phyloP scores from a whole-genome alignment of 2,113 vertebrate species.

The Cygnus buccinator region DNA sequence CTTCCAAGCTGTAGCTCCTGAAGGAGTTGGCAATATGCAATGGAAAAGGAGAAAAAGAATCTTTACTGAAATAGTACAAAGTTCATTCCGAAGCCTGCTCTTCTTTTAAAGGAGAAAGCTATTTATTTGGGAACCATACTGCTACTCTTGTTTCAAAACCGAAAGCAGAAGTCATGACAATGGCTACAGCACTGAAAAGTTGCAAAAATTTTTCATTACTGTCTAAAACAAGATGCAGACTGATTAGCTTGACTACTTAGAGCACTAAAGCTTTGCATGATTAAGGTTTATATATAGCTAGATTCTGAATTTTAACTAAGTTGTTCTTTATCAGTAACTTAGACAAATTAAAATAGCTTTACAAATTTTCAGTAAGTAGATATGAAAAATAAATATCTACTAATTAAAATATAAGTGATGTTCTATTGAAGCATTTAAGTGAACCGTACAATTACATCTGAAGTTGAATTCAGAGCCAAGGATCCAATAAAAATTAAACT shows the following conservation, averaged over 20 bases:
- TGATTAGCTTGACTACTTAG: background rate
- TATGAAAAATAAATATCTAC: background rate
- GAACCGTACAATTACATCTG: background rate
- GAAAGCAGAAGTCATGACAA: slow-evolving; percentile 32
- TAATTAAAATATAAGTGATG: background rate
- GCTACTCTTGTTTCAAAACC: background rate
- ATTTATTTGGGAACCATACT: background rate
- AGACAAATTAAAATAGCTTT: background rate
- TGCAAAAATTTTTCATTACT: background rate
- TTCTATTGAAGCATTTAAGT: background rate
- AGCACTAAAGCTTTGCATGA: background rate
- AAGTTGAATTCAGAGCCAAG: background rate
- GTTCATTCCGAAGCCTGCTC: background rate
- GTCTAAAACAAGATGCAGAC: background rate
- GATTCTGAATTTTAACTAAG: background rate
- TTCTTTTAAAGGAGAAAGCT: slow-evolving; percentile 1
- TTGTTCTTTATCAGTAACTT: background rate
- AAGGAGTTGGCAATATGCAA: slow-evolving; percentile 21
- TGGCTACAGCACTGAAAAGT: background rate
- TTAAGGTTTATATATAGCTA: background rate
- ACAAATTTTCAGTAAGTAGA: background rate
- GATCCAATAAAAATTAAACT: background rate
- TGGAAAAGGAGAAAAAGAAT: slow-evolving; percentile 34
- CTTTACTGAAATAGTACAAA: slow-evolving; percentile 31
- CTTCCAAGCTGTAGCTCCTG: background rate